phyloP scores from a whole-genome alignment of 2,797 vertebrate genomes.

The Gallirallus australis region DNA sequence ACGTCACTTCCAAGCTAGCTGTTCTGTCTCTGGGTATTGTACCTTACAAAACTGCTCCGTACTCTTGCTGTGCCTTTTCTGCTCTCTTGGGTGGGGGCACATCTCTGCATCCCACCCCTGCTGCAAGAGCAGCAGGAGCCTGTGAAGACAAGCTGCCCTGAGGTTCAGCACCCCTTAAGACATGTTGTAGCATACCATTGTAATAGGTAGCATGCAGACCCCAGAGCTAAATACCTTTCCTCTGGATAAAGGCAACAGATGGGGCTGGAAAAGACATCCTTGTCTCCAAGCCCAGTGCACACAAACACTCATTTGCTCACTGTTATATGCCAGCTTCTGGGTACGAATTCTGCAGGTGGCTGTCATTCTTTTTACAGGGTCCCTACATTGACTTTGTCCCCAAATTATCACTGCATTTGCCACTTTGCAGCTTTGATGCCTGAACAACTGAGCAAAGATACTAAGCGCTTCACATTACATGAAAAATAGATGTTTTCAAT shows the following conservation, averaged over 20 bases:
- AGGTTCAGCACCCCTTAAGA: background rate
- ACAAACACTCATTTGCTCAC: background rate
- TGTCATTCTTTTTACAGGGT: background rate
- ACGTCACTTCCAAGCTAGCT: background rate
- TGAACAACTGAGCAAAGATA: background rate
- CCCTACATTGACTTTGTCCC: background rate
- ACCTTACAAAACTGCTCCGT: background rate
- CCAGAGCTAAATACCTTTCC: background rate
- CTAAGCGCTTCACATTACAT: background rate
- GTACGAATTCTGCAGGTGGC: background rate
- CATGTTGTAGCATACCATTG: background rate
- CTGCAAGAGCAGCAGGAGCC: background rate
- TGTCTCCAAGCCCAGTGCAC: background rate
- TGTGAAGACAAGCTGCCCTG: background rate
- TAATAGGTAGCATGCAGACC: background rate
- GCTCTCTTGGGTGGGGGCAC: background rate
- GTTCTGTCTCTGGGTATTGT: background rate
- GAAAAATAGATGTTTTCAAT: background rate
- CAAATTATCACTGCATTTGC: background rate
- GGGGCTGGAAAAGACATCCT: background rate
- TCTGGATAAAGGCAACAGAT: background rate
- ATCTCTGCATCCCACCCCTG: background rate
- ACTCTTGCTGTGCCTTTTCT: background rate
- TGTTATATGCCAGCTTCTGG: background rate
- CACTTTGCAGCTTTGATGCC: background rate